These are phyloP conservation scores for Ascaphus truei DNA, from an alignment of 2,113 vertebrate genomes.

Conservation along the genomic window DNA sequence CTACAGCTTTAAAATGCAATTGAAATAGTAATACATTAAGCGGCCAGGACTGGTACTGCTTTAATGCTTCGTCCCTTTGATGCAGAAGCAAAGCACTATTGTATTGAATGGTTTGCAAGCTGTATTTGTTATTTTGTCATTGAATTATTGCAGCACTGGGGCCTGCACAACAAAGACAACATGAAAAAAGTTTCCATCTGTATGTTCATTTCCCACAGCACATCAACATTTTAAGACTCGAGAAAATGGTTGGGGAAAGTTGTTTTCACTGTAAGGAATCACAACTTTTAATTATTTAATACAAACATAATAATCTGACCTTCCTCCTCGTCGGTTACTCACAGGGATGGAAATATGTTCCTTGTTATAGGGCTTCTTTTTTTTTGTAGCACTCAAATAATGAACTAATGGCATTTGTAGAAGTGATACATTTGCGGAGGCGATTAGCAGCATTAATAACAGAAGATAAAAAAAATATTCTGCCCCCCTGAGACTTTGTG, in stretches of 20 bases:
- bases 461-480: conserved; percentile 5
- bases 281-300: conserved; percentile 11
- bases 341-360: not conserved
- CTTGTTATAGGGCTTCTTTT: not conserved
- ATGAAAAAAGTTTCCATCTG: not conserved
- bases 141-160: not conserved
- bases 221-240: not conserved
- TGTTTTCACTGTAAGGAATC: not conserved
- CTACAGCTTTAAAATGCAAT: too few relatives aligned
- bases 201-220: not conserved
- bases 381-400: not conserved
- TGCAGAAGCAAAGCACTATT: too few relatives aligned
- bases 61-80: too few relatives aligned
- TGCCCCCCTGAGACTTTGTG: not conserved
- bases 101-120: too few relatives aligned
- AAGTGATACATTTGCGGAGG: not conserved
- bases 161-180: not conserved
- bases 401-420: not conserved
- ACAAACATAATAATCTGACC: conserved; percentile 6
- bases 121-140: too few relatives aligned
- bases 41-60: too few relatives aligned
- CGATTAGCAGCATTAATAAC: not conserved
- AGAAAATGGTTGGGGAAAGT: not conserved
- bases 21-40: too few relatives aligned
- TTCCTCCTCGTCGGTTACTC: not conserved